Evolutionary conservation across 2,113 vertebrate genomes (phyloP).

Genomic region (Pogonocichla stellata): DNA sequence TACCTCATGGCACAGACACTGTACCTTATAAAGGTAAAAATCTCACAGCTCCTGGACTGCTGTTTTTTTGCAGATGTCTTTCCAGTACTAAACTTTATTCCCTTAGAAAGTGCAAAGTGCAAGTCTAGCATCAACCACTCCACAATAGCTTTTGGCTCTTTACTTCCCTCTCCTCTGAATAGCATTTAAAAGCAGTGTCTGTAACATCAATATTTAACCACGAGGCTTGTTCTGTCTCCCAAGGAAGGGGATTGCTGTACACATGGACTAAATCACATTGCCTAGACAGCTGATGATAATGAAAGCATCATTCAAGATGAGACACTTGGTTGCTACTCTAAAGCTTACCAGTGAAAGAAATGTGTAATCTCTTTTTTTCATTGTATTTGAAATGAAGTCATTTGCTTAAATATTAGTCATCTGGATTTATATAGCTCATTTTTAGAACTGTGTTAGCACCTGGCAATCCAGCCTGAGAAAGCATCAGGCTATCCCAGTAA

Average conservation of each 20-base stretch:
- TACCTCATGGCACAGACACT: not conserved
- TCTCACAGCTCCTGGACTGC: not conserved
- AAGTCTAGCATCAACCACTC: not conserved
- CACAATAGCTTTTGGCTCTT: not conserved
- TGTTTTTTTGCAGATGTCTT: not conserved
- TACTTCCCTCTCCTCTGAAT: not conserved
- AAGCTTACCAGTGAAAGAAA: constrained; percentile 5
- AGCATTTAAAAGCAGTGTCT: not conserved
- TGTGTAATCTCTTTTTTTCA: not conserved
- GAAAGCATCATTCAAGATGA: constrained; percentile 28
- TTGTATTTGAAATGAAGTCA: constrained; percentile 20
- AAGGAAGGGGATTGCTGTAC: not conserved
- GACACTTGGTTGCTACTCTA: constrained; percentile 6
- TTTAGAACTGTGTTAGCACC: constrained; percentile 21
- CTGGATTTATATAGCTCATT: constrained; percentile 17
- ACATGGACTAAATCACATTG: not conserved
- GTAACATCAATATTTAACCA: constrained; percentile 49
- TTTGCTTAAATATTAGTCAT: constrained; percentile 45
- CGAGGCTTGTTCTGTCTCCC: not conserved
- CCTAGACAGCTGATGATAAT: constrained; percentile 26
- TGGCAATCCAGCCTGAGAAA: constrained; percentile 26
- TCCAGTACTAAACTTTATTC: not conserved
- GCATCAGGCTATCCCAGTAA: not conserved
- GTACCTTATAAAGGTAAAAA: not conserved
- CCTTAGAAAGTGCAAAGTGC: not conserved